Evolutionary conservation across 2,888 invertebrate genomes (phyloP).

Genomic region (Hypsopygia costalis): DNA sequence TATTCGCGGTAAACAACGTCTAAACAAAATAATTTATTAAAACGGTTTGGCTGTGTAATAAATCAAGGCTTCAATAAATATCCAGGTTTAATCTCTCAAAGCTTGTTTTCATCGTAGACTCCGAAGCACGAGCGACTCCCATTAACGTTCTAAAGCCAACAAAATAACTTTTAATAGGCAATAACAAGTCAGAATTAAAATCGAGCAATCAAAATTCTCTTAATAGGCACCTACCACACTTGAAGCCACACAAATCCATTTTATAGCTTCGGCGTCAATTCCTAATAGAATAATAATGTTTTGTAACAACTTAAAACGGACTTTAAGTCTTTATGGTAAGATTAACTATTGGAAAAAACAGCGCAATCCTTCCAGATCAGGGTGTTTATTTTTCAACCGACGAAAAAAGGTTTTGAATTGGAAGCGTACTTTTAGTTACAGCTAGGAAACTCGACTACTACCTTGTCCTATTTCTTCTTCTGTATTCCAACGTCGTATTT

Average conservation of each 20-base stretch:
- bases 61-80: not conserved
- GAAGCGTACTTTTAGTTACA: no score
- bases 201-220: constrained; percentile 19
- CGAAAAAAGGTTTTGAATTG: no score
- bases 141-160: constrained; percentile 17
- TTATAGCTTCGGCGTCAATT: constrained; percentile 31
- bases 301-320: not conserved
- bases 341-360: no score
- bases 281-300: not conserved
- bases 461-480: no score
- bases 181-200: constrained; percentile 17
- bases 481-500: no score
- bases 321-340: not conserved
- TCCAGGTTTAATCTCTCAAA: not conserved
- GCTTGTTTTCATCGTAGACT: constrained; percentile 2
- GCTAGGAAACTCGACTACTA: no score
- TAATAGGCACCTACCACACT: constrained; percentile 24
- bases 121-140: constrained; percentile 3
- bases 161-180: constrained; percentile 21
- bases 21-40: not conserved
- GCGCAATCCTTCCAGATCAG: no score
- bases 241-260: constrained; percentile 30
- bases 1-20: not conserved
- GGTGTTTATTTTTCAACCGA: no score
- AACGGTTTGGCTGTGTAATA: not conserved